Percentiles rank a stretch among this genome's conserved stretches.
These are phyloP conservation scores for Phyto melanocephala DNA, from an alignment of 2,888 invertebrate species.

Conservation along the genomic window DNA sequence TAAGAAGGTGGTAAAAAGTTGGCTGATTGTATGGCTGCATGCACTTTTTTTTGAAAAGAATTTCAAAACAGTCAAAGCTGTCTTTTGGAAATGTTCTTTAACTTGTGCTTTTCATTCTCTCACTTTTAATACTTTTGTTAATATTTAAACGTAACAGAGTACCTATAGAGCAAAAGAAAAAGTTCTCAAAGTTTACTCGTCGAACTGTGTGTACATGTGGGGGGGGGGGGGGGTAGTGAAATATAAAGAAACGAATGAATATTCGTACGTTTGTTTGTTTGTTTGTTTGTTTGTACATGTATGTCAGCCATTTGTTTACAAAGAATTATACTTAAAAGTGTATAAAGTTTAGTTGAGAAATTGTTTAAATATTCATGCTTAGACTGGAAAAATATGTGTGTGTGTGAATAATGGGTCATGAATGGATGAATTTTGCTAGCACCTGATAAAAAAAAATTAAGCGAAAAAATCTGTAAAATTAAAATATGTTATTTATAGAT, in stretches of 20 bases:
- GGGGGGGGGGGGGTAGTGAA: background rate
- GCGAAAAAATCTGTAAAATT: background rate
- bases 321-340: background rate
- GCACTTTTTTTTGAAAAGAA: background rate
- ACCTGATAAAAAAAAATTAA: background rate
- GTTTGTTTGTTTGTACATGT: background rate
- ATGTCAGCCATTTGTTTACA: background rate
- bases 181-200: constrained; percentile 27
- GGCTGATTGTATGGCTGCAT: background rate
- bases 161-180: constrained; percentile 18
- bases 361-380: constrained; percentile 33
- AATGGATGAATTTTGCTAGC: background rate
- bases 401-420: background rate
- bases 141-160: constrained; percentile 29
- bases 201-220: background rate
- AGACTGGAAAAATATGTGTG: background rate
- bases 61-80: constrained; percentile 49
- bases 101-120: constrained; percentile 56
- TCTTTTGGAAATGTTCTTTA: constrained; percentile 39
- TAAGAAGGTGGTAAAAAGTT: constrained; percentile 38
- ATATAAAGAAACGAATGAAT: background rate
- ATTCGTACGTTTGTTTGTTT: background rate
- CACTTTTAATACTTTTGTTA: constrained; percentile 38
- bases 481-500: no score
- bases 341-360: constrained; percentile 19